Base-by-base conservation (phyloP, 2,888 invertebrate species). In the Tortricodes alternella region DNA sequence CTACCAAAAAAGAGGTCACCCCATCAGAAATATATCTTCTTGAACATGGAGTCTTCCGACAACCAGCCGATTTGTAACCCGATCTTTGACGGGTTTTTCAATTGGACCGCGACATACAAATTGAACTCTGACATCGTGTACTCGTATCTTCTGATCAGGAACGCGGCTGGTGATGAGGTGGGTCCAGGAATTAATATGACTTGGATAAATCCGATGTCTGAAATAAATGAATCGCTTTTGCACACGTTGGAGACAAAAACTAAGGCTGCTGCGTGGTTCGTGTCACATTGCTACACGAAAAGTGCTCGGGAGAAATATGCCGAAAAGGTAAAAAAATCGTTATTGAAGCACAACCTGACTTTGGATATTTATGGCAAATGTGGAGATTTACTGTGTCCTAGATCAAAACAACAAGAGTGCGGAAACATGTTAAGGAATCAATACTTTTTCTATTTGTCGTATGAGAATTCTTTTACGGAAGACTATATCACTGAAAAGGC, bases 71-170 rank as follows among this genome's bases (percentile, higher is more conserved):
- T 72, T 0, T 79, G 78, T 29, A 59, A 67, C 4, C 35, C 62
- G 3, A 53, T 41, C 9, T 76, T 76, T 1, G 68, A 88, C 34
- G 61, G 62, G 2, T 81, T 68, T 53, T 85, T 84, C 46, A 85
- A 86, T 50, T 85, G 85, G 84, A 84, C 85, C 0, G 80, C 80
- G 76, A 84, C 84, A 0, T 86, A 74, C 50, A 75, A 58, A 59
- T 60, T 85, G 7, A 71, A 80, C 58, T 85, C 85, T 1, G 82
- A 86, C 57, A 66, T 80, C 1, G 63, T 64, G 2, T 77, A 73
- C 70, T 73, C 76, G 1, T 85, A 83, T 51, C 53, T 85, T 3
- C 59, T 62, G 0, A 66, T 83, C 4, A 71, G 68, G 56, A 70
- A 84, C 55, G 62, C 50, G 34, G 56, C 69, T 7, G 66, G 71